A percentile compares a stretch with the other conserved stretches of the same genome.
These are phyloP conservation scores for Caerostris darwini DNA, from an alignment of 1,140 invertebrate species.

Conservation along the genomic window DNA sequence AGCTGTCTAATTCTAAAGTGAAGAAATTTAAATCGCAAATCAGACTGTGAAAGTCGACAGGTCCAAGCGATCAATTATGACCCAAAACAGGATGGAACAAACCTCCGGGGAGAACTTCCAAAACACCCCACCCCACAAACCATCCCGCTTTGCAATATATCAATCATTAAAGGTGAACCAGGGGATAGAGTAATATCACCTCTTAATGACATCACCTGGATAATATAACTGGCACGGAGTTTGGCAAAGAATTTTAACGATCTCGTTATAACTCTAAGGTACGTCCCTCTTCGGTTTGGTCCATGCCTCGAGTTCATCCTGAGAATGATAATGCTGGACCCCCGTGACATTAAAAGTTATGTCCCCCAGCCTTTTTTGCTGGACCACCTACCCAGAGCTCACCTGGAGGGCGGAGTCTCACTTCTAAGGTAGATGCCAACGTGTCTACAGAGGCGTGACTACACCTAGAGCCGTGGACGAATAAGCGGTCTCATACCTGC, in stretches of 20 bases:
- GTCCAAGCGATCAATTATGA: constrained; percentile 11
- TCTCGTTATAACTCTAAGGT: background rate
- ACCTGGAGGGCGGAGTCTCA: constrained; percentile 45
- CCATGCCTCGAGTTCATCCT: background rate
- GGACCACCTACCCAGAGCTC: constrained; percentile 63
- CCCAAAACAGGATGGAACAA: constrained; percentile 30
- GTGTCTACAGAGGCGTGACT: constrained; percentile 73
- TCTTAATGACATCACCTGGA: constrained; percentile 42
- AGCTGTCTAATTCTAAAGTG: too few relatives aligned
- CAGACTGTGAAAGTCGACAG: constrained; percentile 35
- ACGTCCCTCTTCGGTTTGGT: background rate
- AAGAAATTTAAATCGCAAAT: constrained; percentile 42
- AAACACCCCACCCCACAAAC: constrained; percentile 18
- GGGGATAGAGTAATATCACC: background rate
- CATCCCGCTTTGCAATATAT: constrained; percentile 28
- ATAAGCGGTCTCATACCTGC: constrained; percentile 60
- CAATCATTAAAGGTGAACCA: constrained; percentile 11
- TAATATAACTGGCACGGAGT: constrained; percentile 6
- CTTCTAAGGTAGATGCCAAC: constrained; percentile 74
- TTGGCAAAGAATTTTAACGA: constrained; percentile 66
- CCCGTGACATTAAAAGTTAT: constrained; percentile 1
- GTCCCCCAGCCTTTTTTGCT: background rate
- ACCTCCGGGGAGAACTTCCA: background rate
- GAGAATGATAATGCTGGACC: constrained; percentile 56
- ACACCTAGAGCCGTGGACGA: constrained; percentile 42